A percentile compares a stretch with the other conserved stretches of the same genome.
Evolutionary conservation across 1,140 invertebrate species (phyloP).

Genomic region (Drosophila malerkotliana): DNA sequence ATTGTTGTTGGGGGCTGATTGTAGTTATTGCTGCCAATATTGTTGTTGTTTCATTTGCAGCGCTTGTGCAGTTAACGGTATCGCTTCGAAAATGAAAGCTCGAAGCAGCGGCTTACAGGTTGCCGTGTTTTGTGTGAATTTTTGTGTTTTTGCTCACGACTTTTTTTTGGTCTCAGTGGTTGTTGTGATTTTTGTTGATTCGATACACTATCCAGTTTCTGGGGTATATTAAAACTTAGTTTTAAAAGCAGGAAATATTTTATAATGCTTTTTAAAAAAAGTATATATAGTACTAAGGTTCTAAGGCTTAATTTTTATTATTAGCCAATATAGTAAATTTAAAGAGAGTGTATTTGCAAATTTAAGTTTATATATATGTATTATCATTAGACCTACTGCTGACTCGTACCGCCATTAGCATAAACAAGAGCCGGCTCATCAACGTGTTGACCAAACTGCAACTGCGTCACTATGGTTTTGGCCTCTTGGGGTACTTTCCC

Average conservation of each 20-base stretch:
- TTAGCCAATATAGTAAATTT: too few relatives aligned
- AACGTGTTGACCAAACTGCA: slow-evolving; percentile 65
- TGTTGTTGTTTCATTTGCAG: slow-evolving; percentile 66
- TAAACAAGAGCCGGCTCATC: slow-evolving; percentile 60
- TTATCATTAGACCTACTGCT: slow-evolving; percentile 9
- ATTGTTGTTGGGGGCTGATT: slow-evolving; percentile 48
- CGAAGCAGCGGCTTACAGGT: slow-evolving; percentile 63
- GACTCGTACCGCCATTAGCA: slow-evolving; percentile 56
- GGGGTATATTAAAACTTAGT: neutral
- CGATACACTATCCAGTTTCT: slow-evolving; percentile 14
- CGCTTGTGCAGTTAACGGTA: slow-evolving; percentile 75
- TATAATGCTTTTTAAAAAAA: neutral
- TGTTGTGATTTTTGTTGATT: slow-evolving; percentile 33
- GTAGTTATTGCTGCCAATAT: slow-evolving; percentile 58
- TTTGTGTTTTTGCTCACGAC: slow-evolving; percentile 63
- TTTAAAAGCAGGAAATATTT: neutral
- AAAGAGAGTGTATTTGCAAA: neutral
- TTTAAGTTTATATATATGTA: neutral
- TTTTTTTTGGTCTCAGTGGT: slow-evolving; percentile 27
- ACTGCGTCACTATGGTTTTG: slow-evolving; percentile 63
- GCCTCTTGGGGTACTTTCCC: slow-evolving; percentile 26
- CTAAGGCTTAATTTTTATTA: neutral
- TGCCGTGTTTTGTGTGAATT: slow-evolving; percentile 58
- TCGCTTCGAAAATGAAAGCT: slow-evolving; percentile 82
- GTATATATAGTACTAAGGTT: too few relatives aligned